Conservation (phyloP, 2,113 vertebrate species). For the Helogale parvula region DNA sequence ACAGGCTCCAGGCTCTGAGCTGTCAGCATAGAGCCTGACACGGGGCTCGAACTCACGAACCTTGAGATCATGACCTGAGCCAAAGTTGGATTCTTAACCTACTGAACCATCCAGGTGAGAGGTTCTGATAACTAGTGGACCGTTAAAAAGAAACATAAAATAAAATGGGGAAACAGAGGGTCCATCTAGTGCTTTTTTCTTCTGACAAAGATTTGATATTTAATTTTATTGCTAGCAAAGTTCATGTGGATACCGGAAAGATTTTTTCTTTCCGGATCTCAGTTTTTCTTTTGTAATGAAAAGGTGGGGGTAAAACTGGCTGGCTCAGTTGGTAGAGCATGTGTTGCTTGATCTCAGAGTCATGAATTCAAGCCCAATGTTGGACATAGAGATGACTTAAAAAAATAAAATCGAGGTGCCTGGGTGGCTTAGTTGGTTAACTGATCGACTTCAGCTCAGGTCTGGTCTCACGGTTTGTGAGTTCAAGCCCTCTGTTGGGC, state of each 20-base stretch:
- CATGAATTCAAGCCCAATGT: not conserved
- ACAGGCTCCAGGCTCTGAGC: too few species aligned
- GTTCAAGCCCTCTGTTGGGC: too few species aligned
- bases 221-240: conserved; percentile 28
- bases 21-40: too few species aligned
- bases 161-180: not conserved
- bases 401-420: too few species aligned
- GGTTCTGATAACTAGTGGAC: not conserved
- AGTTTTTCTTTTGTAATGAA: not conserved
- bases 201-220: not conserved
- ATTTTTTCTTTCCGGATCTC: not conserved
- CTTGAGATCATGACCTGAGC: too few species aligned
- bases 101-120: not conserved
- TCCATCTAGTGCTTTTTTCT: not conserved
- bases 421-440: too few species aligned
- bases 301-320: not conserved
- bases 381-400: too few species aligned
- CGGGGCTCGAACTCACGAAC: too few species aligned
- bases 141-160: too few species aligned
- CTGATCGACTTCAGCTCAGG: too few species aligned
- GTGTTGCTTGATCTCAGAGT: not conserved
- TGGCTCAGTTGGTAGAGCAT: not conserved
- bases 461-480: too few species aligned
- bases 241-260: not conserved
- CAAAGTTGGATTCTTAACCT: too few species aligned